These are phyloP conservation scores for Anoplolepis gracilipes DNA, from an alignment of 1,140 invertebrate genomes.

Conservation along the genomic window DNA sequence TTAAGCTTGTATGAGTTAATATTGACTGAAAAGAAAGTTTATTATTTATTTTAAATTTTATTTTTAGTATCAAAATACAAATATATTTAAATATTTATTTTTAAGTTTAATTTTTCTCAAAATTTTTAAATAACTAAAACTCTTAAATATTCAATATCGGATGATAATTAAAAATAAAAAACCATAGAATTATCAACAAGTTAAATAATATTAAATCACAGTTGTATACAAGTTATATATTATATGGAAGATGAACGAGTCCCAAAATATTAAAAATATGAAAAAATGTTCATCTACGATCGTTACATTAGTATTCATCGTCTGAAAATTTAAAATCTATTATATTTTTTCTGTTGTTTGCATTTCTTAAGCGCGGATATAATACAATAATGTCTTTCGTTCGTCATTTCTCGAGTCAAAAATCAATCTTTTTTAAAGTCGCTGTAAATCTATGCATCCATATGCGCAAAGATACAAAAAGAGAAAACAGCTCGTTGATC, in stretches of 20 bases:
- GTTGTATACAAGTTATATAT: no score
- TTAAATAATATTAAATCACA: neutral
- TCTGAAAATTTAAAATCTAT: conserved; percentile 5
- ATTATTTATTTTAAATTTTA: no score
- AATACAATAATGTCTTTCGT: neutral
- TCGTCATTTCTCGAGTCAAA: conserved; percentile 44
- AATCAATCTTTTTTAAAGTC: conserved; percentile 58
- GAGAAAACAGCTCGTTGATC: conserved; percentile 55
- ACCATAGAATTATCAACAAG: neutral
- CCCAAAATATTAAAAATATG: neutral
- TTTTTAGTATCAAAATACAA: no score
- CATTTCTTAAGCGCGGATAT: neutral
- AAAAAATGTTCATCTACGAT: neutral
- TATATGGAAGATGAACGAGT: neutral
- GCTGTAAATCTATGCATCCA: conserved; percentile 6
- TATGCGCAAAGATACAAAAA: neutral
- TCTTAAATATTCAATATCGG: neutral
- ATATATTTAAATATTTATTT: conserved; percentile 1
- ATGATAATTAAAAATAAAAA: neutral
- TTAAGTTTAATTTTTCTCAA: neutral
- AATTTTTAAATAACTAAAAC: neutral
- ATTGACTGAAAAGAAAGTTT: neutral
- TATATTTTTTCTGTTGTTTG: conserved; percentile 30
- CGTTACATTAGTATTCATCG: neutral
- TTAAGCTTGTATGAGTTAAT: neutral